Percentiles rank a stretch among this genome's conserved stretches.
Evolutionary conservation across 2,113 vertebrate species (phyloP).

Genomic region (Balaeniceps rex): DNA sequence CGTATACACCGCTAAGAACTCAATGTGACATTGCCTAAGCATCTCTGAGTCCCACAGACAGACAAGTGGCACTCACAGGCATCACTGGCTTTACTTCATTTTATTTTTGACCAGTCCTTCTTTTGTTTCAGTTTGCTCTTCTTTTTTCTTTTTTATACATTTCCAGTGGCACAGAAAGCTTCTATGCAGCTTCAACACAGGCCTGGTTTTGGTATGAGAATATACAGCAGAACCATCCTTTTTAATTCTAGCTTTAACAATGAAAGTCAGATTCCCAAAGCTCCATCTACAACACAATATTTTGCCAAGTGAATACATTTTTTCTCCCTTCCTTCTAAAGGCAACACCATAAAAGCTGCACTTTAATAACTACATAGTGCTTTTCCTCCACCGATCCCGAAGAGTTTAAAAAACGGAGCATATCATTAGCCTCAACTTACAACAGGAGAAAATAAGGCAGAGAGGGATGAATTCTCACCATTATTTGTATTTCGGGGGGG

Average conservation of each 20-base stretch:
- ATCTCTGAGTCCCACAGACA: background rate
- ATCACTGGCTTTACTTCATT: background rate
- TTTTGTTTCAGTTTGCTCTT: background rate
- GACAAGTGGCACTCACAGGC: background rate
- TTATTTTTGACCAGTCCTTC: background rate
- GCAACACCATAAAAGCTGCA: conserved; percentile 4
- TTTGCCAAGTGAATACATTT: conserved; percentile 17
- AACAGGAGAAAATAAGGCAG: background rate
- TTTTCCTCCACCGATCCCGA: background rate
- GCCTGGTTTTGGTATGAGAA: background rate
- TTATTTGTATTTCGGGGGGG: background rate
- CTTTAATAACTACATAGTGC: conserved; percentile 3
- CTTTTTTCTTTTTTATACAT: background rate
- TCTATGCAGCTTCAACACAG: background rate
- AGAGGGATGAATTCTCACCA: background rate
- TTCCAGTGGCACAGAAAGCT: background rate
- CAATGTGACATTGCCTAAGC: background rate
- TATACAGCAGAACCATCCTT: background rate
- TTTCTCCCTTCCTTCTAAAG: background rate
- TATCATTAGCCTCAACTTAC: background rate
- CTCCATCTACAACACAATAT: background rate
- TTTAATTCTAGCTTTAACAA: conserved; percentile 20
- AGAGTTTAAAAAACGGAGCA: background rate
- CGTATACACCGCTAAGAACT: background rate
- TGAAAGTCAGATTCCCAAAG: conserved; percentile 30